Percentiles rank a stretch among this genome's conserved stretches.
Conservation (phyloP, 2,888 invertebrate species). For the Trachelus iudaicus region DNA sequence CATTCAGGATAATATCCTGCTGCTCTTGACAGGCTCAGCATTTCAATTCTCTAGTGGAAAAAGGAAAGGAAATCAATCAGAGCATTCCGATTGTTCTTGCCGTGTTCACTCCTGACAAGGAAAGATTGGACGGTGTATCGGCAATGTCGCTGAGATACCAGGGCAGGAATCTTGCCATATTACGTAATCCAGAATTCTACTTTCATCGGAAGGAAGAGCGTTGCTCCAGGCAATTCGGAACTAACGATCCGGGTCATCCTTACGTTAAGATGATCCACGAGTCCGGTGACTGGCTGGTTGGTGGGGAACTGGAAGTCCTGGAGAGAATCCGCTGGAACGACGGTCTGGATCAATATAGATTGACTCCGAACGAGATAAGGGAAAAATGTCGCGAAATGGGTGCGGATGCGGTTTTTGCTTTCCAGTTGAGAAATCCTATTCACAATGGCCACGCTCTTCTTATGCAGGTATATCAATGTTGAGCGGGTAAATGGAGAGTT, state of each 20-base stretch:
- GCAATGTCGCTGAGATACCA: slow-evolving; percentile 75
- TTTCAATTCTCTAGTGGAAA: slow-evolving; percentile 85
- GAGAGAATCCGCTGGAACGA: slow-evolving; percentile 91
- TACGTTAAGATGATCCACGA: slow-evolving; percentile 92
- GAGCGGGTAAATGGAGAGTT: background rate
- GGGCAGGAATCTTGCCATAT: slow-evolving; percentile 76
- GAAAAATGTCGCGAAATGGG: slow-evolving; percentile 80
- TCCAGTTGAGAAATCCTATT: slow-evolving; percentile 94
- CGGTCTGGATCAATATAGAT: slow-evolving; percentile 90
- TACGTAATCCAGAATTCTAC: slow-evolving; percentile 90
- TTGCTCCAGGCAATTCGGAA: slow-evolving; percentile 91
- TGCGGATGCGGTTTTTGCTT: slow-evolving; percentile 97
- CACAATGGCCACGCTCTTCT: slow-evolving; percentile 98
- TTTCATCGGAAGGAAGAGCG: slow-evolving; percentile 93
- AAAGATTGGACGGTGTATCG: slow-evolving; percentile 72
- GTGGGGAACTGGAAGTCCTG: slow-evolving; percentile 91
- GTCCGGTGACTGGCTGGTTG: slow-evolving; percentile 93
- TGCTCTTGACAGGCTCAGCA: slow-evolving; percentile 76
- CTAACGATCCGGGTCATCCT: slow-evolving; percentile 85
- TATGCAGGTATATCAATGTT: slow-evolving; percentile 75
- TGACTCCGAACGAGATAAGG: slow-evolving; percentile 92
- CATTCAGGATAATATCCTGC: background rate
- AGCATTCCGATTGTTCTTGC: slow-evolving; percentile 94
- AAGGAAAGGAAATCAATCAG: slow-evolving; percentile 81
- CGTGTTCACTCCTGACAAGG: slow-evolving; percentile 77